Base-by-base conservation (phyloP, 2,113 vertebrate species). In the Phalacrocorax aristotelis region DNA sequence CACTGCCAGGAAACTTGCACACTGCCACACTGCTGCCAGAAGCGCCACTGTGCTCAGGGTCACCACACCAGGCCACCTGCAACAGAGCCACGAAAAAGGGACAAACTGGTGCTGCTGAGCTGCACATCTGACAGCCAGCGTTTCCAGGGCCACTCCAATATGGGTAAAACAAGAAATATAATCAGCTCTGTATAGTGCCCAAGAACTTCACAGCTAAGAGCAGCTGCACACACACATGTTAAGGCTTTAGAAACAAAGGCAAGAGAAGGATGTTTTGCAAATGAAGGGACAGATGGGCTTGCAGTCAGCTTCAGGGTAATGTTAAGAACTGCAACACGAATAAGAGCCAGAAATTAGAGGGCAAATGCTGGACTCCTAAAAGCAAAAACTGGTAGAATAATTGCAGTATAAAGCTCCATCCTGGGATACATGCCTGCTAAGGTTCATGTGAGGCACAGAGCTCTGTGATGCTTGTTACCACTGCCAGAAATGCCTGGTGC, bases 381-480 rank as follows among this genome's bases (percentile, higher is more conserved):
- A 71, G 40, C 5, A 75, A 61, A 34, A 76, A 46, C 25, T 6
- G 34, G 38, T 52, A 51, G 38, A 70, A 52, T 61, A 85, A 69
- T 10, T 29, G 61, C 49, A 49, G 19, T 15, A 11, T 26, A 34
- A 3, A 7, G 42, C 32, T 81, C 49, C 69, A 30, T 30, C 36
- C n/a, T 11, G 30, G n/a, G 15, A 36, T 9, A 49, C 0, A 2
- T 11, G 27, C 60, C 52, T 61, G 71, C 34, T 58, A 58, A 55
- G 44, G 48, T 55, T 51, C n/a, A 16, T 0, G 0, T 6, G 22
- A 76, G 21, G 38, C 42, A 57, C 9, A 15, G 62, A 82, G 57
- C 34, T 40, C 69, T 36, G 13, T 23, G 26, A 26, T 6, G 10
- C 34, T 51, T 55, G 30, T 5, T 14, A 65, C 29, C 22, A 5